Conservation (phyloP, 1,140 invertebrate species). For the Pantala flavescens region DNA sequence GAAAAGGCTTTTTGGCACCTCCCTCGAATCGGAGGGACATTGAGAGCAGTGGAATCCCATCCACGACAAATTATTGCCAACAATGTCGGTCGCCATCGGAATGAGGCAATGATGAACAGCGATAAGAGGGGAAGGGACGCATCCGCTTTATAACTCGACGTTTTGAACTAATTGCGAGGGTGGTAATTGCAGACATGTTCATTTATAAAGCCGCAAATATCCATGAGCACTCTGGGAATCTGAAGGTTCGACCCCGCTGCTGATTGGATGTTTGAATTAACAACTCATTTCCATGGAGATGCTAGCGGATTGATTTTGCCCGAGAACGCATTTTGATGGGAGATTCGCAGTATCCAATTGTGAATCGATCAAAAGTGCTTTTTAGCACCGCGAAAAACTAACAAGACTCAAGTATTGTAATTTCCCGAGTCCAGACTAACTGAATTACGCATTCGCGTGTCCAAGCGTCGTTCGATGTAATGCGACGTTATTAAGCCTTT, state of each 20-base stretch:
- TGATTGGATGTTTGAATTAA: conserved; percentile 4
- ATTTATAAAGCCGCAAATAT: conserved; percentile 10
- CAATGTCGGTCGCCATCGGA: not conserved
- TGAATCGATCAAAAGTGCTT: too few relatives aligned
- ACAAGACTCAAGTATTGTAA: too few relatives aligned
- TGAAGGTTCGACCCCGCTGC: not conserved
- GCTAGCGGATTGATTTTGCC: too few relatives aligned
- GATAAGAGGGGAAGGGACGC: not conserved
- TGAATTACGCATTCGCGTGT: too few relatives aligned
- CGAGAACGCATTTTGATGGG: too few relatives aligned
- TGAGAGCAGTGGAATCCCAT: not conserved
- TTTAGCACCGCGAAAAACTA: too few relatives aligned
- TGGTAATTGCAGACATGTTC: not conserved
- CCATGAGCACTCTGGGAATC: not conserved
- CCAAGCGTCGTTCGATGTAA: too few relatives aligned
- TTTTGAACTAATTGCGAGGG: not conserved
- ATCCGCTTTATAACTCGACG: not conserved
- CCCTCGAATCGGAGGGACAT: not conserved
- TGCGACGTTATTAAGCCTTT: too few relatives aligned
- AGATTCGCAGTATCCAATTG: too few relatives aligned
- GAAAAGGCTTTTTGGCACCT: not conserved
- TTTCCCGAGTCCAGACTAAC: too few relatives aligned
- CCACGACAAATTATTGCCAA: conserved; percentile 1
- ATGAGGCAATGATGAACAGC: not conserved
- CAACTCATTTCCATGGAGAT: not conserved